Base-by-base conservation (phyloP, 2,888 invertebrate genomes). In the Ormyrus rosae region DNA sequence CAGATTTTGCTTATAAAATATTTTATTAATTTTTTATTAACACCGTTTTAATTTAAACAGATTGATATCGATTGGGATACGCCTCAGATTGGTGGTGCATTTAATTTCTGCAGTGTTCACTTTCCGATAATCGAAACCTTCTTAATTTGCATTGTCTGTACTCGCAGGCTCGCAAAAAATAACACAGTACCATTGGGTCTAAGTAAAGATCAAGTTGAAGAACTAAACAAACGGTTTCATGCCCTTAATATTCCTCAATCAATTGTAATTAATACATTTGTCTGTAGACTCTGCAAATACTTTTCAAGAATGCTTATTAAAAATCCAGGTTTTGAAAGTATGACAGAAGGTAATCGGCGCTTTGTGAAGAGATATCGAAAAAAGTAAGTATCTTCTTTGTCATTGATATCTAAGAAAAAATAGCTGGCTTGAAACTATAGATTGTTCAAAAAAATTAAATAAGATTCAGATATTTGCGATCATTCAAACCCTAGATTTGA, bases 221-320 rank as follows among this genome's bases (percentile, higher is more conserved):
- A 92, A 77, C 84, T 93, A 71, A 93, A 93, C 85, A 87, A 86
- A 58, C 85, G 87, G 5, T 91, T 96, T 10, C 88, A 90, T 10
- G 92, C 92, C 56, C 94, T 94, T 83, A 93, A 94, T 2, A 92
- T 97, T 71, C 96, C 96, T 0, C 94, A 95, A 11, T 92, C 92
- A 85, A 91, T 96, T 86, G 89, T 91, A 1, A 93, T 94, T 85
- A 94, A 95, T 81, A 94, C 95, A 0, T 95, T 96, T 71, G 94
- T 96, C 63, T 97, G 97, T 91, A 96, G 96, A 91, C 91, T 95
- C 46, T 97, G 96, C 86, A 94, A 95, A 78, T 95, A 95, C 90
- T 96, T 95, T 91, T 94, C 95, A 85, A 93, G 95, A 81, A 90
- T 96, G 72, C 92, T 95, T 80, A 92, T 95, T 85, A 94, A 95